Conservation (phyloP, 2,113 vertebrate genomes). For the Callaeas wilsoni region DNA sequence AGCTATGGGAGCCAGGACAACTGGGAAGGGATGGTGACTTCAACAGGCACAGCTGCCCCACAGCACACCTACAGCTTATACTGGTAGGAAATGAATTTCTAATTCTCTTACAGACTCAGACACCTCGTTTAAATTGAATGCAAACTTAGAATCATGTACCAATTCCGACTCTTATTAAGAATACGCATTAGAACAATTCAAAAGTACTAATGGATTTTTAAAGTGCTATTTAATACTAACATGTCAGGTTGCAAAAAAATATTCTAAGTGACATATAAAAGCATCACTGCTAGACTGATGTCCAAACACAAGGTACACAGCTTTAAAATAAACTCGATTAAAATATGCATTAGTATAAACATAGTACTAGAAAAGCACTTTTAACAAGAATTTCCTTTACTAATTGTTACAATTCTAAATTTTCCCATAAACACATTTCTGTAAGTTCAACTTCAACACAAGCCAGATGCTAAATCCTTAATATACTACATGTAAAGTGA, state of each 20-base stretch:
- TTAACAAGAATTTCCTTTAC: background rate
- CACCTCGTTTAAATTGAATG: background rate
- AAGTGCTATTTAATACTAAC: background rate
- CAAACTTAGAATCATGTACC: background rate
- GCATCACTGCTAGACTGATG: background rate
- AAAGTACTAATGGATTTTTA: background rate
- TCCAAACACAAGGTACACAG: background rate
- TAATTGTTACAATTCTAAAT: background rate
- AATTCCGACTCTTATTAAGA: background rate
- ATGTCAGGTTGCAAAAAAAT: background rate
- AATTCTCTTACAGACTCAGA: background rate
- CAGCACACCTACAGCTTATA: background rate
- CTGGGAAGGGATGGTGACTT: background rate
- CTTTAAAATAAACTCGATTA: background rate
- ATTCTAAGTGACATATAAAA: background rate
- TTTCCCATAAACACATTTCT: constrained; percentile 2
- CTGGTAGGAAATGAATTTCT: background rate
- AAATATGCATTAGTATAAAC: background rate
- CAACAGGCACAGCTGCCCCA: background rate
- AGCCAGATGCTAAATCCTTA: background rate
- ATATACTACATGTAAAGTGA: background rate
- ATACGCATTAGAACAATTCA: background rate
- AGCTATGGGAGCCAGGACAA: background rate
- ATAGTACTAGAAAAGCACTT: background rate
- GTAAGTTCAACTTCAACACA: background rate